These are phyloP conservation scores for Myotis yumanensis DNA, from an alignment of 2,113 vertebrate species.

Conservation along the genomic window DNA sequence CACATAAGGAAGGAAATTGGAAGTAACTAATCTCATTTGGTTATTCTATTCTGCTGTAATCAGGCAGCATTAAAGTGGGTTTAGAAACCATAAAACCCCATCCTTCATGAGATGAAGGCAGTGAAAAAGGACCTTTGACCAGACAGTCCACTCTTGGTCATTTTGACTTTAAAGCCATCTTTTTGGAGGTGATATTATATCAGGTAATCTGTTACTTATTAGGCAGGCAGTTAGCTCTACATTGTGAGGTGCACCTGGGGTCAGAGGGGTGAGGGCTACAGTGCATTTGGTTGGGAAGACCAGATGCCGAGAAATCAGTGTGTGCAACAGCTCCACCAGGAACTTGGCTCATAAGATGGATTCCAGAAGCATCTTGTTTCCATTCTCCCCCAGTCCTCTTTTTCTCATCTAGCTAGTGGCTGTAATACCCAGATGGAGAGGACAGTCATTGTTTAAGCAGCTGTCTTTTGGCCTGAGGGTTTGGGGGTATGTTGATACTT, in stretches of 20 bases:
- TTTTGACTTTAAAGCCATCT: conserved; percentile 7
- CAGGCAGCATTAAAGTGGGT: conserved; percentile 19
- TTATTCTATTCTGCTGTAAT: not conserved
- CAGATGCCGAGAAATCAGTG: not conserved
- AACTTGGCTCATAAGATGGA: not conserved
- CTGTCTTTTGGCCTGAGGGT: conserved; percentile 79
- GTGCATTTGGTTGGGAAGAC: not conserved
- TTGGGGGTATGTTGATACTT: conserved; percentile 85
- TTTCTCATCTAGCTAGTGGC: not conserved
- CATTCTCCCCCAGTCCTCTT: conserved; percentile 38
- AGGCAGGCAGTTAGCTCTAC: not conserved
- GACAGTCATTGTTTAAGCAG: conserved; percentile 55
- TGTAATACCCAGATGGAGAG: conserved; percentile 3
- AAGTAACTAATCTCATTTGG: not conserved
- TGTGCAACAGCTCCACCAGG: not conserved
- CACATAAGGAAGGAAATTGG: not conserved
- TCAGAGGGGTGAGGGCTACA: not conserved
- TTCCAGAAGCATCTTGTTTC: conserved; percentile 50
- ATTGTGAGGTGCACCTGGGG: not conserved
- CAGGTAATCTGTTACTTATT: not conserved
- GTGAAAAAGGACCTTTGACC: conserved; percentile 1
- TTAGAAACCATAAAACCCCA: not conserved
- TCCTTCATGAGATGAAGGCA: not conserved
- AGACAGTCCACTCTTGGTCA: not conserved
- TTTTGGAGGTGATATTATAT: not conserved